Percentiles rank a stretch among this genome's conserved stretches.
These are phyloP conservation scores for Balaeniceps rex DNA, from an alignment of 2,113 vertebrate species.

Conservation along the genomic window DNA sequence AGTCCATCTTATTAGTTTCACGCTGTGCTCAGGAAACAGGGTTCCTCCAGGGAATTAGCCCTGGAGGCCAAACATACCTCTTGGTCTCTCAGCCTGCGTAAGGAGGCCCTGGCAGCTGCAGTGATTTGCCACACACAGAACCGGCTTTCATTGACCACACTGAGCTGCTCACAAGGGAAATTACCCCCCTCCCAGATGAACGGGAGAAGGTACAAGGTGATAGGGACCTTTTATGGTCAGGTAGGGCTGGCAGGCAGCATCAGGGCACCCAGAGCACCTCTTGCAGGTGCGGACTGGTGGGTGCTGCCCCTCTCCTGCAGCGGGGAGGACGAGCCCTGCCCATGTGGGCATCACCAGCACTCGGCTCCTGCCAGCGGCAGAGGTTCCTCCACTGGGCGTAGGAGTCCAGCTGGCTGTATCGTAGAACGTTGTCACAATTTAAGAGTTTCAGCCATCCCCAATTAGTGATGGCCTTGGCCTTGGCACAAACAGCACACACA, in stretches of 20 bases:
- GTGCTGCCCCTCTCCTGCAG: neutral
- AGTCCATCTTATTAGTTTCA: neutral
- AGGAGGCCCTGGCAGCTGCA: neutral
- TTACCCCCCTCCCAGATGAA: neutral
- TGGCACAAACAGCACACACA: neutral
- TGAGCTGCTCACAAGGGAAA: neutral
- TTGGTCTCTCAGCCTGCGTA: neutral
- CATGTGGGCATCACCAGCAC: fast-evolving
- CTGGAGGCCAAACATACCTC: neutral
- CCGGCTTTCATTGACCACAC: neutral
- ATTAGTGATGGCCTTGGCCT: neutral
- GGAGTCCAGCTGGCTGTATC: neutral
- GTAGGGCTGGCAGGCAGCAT: neutral
- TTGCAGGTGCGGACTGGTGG: neutral
- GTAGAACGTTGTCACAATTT: fast-evolving
- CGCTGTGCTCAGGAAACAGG: neutral
- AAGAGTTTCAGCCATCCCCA: neutral
- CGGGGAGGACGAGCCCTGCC: neutral
- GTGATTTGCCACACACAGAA: neutral
- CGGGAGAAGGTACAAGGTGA: neutral
- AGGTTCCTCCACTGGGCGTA: neutral
- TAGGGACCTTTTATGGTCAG: neutral
- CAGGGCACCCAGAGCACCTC: neutral
- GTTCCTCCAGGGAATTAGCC: neutral
- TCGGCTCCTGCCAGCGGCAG: neutral